A percentile compares a stretch with the other conserved stretches of the same genome.
Conservation (phyloP, 92 coral and sea anemone species). For the Ricordea florida region DNA sequence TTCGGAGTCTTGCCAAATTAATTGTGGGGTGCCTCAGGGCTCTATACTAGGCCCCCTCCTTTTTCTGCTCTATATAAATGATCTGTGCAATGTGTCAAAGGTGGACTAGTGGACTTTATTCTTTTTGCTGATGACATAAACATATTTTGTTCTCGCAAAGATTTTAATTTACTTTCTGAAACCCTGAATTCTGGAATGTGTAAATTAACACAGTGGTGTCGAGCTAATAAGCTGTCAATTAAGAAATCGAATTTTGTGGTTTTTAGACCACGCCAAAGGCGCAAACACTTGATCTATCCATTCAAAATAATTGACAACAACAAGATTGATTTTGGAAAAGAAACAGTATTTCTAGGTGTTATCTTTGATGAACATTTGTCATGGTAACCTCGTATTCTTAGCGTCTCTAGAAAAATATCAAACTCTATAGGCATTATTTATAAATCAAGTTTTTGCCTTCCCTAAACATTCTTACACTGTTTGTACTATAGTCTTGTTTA, state of each 20-base stretch:
- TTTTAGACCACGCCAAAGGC: neutral
- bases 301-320: neutral
- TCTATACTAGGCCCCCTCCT: neutral
- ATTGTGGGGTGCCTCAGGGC: neutral
- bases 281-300: neutral
- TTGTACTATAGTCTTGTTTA: too few relatives aligned
- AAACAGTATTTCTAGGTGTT: constrained; percentile 11
- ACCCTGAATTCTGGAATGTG: neutral
- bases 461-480: too few relatives aligned
- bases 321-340: constrained; percentile 11
- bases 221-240: neutral
- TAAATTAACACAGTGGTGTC: neutral
- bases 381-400: constrained; percentile 24
- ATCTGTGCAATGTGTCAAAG: neutral
- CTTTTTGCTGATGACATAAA: neutral
- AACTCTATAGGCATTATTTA: constrained; percentile 35
- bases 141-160: neutral
- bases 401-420: constrained; percentile 20
- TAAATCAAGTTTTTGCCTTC: too few relatives aligned
- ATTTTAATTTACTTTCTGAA: neutral
- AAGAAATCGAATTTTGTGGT: neutral
- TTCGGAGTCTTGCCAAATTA: neutral
- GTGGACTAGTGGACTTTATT: neutral
- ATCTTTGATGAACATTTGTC: constrained; percentile 29
- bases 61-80: neutral